phyloP scores from a whole-genome alignment of 64 coral and sea anemone genomes.

The Montipora sp. region DNA sequence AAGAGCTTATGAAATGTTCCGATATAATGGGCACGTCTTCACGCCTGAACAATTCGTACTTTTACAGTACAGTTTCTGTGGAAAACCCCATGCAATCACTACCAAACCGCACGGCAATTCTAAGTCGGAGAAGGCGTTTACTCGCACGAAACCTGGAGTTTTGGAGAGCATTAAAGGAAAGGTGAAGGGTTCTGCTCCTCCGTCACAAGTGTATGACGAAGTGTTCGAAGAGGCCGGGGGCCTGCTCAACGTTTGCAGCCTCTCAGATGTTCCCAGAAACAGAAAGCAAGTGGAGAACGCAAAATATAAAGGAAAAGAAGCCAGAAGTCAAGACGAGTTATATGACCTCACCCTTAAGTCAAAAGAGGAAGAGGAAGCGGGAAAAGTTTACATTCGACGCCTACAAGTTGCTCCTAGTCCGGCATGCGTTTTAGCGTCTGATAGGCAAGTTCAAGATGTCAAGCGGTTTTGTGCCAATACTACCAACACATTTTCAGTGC shows the following conservation, averaged over 20 bases:
- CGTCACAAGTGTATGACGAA: not conserved
- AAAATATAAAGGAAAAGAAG: conserved; percentile 1
- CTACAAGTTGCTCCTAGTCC: not conserved
- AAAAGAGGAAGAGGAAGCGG: conserved; percentile 13
- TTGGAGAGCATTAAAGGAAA: not conserved
- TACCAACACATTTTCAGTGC: not conserved
- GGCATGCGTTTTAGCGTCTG: not conserved
- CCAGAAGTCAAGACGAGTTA: conserved; percentile 32
- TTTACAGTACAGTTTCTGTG: not conserved
- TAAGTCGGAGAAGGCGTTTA: not conserved
- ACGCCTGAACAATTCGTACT: not conserved
- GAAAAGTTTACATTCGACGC: conserved; percentile 10
- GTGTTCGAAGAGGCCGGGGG: not conserved
- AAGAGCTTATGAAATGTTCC: not conserved
- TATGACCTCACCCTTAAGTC: conserved; percentile 15
- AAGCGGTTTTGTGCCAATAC: not conserved
- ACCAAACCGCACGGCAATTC: not conserved
- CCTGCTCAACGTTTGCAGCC: not conserved
- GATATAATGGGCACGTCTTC: not conserved
- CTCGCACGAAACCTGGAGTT: not conserved
- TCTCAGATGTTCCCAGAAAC: not conserved
- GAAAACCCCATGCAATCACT: not conserved
- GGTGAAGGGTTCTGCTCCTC: not conserved
- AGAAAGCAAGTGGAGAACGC: conserved; percentile 55
- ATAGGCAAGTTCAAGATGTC: not conserved